Conservation (phyloP, 92 coral and sea anemone species). For the Heteractis magnifica region DNA sequence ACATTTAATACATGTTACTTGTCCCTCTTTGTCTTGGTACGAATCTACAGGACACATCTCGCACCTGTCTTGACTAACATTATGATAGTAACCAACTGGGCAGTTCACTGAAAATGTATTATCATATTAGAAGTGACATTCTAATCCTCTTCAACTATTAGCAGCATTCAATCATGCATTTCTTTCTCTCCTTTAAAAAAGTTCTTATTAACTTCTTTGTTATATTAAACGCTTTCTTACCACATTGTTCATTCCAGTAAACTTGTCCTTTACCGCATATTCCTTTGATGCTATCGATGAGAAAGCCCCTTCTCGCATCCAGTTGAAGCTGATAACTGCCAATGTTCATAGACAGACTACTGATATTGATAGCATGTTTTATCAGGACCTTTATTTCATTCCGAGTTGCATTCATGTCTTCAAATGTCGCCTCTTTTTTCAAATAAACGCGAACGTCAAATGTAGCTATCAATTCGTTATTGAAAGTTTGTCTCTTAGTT, state of each 20-base stretch:
- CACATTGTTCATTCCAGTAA: constrained; percentile 32
- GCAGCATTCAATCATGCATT: not conserved
- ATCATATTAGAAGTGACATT: too few relatives aligned
- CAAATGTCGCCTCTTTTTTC: constrained; percentile 8
- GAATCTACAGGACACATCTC: constrained; percentile 31
- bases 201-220: not conserved
- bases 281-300: constrained; percentile 20
- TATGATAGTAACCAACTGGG: constrained; percentile 38
- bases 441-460: constrained; percentile 32
- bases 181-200: not conserved
- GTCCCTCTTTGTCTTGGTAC: constrained; percentile 39
- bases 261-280: constrained; percentile 36
- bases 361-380: constrained; percentile 22
- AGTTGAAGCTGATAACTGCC: constrained; percentile 9
- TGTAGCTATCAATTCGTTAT: constrained; percentile 7
- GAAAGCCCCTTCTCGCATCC: constrained; percentile 21
- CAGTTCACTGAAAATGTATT: constrained; percentile 27
- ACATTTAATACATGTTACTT: constrained; percentile 10
- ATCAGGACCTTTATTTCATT: constrained; percentile 14
- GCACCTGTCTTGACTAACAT: constrained; percentile 18
- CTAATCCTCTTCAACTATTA: too few relatives aligned
- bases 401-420: constrained; percentile 24
- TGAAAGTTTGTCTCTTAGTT: not conserved
- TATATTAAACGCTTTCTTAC: constrained; percentile 7
- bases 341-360: constrained; percentile 18